Conservation (phyloP, 2,797 vertebrate species). For the Oreonectes daqikongensis region DNA sequence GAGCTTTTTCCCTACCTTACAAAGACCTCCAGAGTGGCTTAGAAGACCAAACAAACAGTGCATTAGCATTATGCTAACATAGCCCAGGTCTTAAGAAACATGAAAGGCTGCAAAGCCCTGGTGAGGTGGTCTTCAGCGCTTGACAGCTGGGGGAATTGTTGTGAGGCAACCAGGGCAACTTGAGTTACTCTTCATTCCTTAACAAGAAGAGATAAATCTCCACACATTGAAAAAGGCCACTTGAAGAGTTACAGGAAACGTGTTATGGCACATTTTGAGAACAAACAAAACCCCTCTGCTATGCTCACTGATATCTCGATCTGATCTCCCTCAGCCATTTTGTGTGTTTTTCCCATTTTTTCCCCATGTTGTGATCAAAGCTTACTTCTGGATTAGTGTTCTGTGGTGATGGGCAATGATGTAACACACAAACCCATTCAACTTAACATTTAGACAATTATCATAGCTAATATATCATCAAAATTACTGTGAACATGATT, state of each 20-base stretch:
- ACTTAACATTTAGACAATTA: conserved; percentile 1
- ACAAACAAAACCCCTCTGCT: conserved; percentile 82
- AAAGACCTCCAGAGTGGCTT: conserved; percentile 56
- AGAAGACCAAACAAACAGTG: conserved; percentile 67
- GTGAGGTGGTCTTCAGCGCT: conserved; percentile 64
- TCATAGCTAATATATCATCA: conserved; percentile 1
- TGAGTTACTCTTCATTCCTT: conserved; percentile 52
- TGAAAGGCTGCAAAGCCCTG: conserved; percentile 68
- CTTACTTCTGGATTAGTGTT: conserved; percentile 61
- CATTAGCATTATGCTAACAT: conserved; percentile 66
- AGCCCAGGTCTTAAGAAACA: conserved; percentile 65
- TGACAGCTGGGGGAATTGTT: conserved; percentile 62
- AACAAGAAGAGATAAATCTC: conserved; percentile 15
- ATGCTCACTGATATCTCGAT: conserved; percentile 49
- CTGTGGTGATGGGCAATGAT: conserved; percentile 62
- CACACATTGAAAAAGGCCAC: background rate
- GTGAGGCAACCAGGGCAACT: conserved; percentile 57
- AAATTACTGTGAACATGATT: conserved; percentile 44
- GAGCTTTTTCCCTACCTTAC: conserved; percentile 46
- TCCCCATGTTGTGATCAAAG: conserved; percentile 73
- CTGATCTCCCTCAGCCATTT: conserved; percentile 50
- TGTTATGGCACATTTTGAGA: conserved; percentile 51
- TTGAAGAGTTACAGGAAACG: too few species aligned
- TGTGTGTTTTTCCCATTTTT: conserved; percentile 70
- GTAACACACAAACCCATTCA: conserved; percentile 57